Base-by-base conservation (phyloP, 2,113 vertebrate genomes). In the Elanoides forficatus region DNA sequence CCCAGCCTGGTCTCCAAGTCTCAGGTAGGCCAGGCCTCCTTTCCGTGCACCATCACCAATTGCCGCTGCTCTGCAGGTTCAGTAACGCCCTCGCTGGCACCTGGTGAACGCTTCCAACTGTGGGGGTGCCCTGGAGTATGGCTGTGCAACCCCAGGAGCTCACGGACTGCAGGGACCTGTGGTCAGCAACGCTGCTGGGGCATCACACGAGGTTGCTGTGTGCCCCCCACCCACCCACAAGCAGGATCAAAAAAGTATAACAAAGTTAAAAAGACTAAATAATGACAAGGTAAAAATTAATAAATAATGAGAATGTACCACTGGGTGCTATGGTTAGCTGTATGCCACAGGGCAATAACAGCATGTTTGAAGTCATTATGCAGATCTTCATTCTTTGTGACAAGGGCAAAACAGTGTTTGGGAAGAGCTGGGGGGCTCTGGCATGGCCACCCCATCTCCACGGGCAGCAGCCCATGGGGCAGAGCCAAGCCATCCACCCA, bases 61-160 rank as follows among this genome's bases (percentile, higher is more conserved):
- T 32, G 42, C 20, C 1, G 36, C 40, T 59, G 50, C 71, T 81
- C 60, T 43, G 38, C n/a, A 40, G n/a, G 40, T 59, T 67, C 70
- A 75, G 0, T 58, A 85, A 45, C 1, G 1, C 7, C 10, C 40
- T 82, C 0, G 0, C 43, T 4, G 13, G 53, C 19, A 19, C 58
- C 75, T 70, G 29, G 22, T 40, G 52, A 70, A 45, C 55, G 53
- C 30, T 73, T 36, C 75, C 2, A 10, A 26, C 17, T 19, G 13
- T 25, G 43, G 1, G 0, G 7, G 58, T n/a, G n/a, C n/a, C 40
- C 50, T 36, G n/a, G 14, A 19, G 15, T 38, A 29, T 0, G 5
- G 1, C 25, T 53, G 25, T 36, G 11, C 45, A 50, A 34, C 20
- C n/a, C 4, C 0, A 0, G 36, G 47, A 86, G 27, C 53, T 74